phyloP scores from a whole-genome alignment of 2,888 invertebrate genomes.

The Eupelmus urozonus region DNA sequence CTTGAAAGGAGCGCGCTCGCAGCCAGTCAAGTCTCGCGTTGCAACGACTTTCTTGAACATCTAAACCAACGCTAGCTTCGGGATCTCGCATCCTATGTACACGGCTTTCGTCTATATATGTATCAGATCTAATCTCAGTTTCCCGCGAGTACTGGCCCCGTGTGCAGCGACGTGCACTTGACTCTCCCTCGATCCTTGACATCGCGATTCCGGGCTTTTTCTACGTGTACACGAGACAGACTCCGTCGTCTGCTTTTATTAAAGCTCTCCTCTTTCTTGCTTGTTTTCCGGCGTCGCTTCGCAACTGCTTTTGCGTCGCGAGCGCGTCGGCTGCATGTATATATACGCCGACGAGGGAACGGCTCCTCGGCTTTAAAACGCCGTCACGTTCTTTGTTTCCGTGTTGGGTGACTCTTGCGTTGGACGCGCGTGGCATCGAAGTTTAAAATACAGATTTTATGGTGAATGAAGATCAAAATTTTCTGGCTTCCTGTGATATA shows the following conservation, averaged over 20 bases:
- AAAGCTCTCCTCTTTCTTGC: constrained; percentile 21
- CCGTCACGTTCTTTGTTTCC: constrained; percentile 45
- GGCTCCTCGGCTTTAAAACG: constrained; percentile 58
- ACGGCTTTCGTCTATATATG: constrained; percentile 24
- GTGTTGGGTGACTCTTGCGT: too few relatives aligned
- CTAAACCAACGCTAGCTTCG: too few relatives aligned
- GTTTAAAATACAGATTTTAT: constrained; percentile 3
- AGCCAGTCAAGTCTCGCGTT: background rate
- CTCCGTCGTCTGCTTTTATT: background rate
- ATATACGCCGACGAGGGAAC: background rate
- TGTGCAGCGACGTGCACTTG: background rate
- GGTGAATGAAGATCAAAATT: too few relatives aligned
- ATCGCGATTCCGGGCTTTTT: background rate
- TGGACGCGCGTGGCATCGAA: background rate
- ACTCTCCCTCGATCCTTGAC: background rate
- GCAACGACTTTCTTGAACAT: constrained; percentile 2
- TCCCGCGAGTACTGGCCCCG: background rate
- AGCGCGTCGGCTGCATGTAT: too few relatives aligned
- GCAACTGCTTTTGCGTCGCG: too few relatives aligned
- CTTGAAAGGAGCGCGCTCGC: background rate
- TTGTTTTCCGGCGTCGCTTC: background rate
- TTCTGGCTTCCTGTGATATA: too few relatives aligned
- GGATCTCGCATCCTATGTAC: background rate
- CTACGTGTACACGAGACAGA: background rate
- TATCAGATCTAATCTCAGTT: constrained; percentile 43